Evolutionary conservation across 2,797 vertebrate genomes (phyloP).

Genomic region (Sebastes miniatus): DNA sequence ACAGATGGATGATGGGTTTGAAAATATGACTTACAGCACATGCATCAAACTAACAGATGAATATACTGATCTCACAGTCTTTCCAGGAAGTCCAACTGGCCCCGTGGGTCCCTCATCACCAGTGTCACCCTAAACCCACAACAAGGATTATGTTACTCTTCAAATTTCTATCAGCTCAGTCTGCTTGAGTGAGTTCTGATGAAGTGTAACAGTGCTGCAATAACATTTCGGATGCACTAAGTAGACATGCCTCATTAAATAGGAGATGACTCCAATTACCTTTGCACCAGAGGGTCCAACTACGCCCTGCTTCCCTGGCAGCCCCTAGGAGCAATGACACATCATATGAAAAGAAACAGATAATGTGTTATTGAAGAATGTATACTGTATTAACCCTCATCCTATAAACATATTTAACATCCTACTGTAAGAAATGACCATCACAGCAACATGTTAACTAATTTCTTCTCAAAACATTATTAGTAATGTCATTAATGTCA

Average conservation of each 20-base stretch:
- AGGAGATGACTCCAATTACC: conserved; percentile 63
- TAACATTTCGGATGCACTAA: background rate
- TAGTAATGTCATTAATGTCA: background rate
- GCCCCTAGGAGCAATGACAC: conserved; percentile 70
- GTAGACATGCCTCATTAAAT: conserved; percentile 19
- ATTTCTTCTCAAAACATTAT: background rate
- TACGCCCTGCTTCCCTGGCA: conserved; percentile 81
- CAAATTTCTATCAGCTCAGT: background rate
- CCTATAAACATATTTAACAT: background rate
- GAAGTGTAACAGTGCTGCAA: background rate
- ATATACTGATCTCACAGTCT: conserved; percentile 69
- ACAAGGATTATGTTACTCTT: background rate
- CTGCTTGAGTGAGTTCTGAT: background rate
- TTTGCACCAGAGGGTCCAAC: conserved; percentile 75
- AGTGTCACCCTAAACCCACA: conserved; percentile 72
- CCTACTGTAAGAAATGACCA: background rate
- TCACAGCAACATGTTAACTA: background rate
- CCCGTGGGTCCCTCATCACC: conserved; percentile 76
- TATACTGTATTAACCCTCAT: background rate
- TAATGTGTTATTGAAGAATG: background rate
- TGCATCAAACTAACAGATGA: background rate
- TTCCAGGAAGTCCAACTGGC: conserved; percentile 80
- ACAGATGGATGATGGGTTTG: background rate
- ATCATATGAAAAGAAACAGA: background rate
- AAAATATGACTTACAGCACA: background rate